Conservation (phyloP, 64 coral and sea anemone genomes). For the Trachythela sp. region DNA sequence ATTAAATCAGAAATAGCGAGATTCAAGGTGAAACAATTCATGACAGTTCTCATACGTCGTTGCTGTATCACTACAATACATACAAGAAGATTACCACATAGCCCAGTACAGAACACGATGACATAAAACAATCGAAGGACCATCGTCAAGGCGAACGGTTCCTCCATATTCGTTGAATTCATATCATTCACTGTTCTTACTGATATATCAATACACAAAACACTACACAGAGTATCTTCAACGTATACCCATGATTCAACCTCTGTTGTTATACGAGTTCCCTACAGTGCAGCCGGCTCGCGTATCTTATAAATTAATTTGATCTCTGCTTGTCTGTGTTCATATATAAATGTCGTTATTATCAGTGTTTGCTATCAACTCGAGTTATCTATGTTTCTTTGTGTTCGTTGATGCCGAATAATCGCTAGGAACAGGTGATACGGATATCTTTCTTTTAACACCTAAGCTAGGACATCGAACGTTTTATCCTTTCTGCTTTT, state of each 20-base stretch:
- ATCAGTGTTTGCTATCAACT: not conserved
- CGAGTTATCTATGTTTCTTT: not conserved
- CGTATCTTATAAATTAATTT: not conserved
- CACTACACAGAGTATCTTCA: not conserved
- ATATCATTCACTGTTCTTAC: not conserved
- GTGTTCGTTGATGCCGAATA: not conserved
- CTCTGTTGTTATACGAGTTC: not conserved
- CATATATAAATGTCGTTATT: not conserved
- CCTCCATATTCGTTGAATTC: slow-evolving; percentile 3
- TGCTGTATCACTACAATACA: slow-evolving; percentile 66
- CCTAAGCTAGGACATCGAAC: not conserved
- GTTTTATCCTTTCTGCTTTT: not conserved
- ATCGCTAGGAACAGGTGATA: not conserved
- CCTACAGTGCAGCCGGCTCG: not conserved
- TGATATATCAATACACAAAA: not conserved
- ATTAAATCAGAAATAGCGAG: slow-evolving; percentile 76
- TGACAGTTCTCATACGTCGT: slow-evolving; percentile 66
- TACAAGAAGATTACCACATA: slow-evolving; percentile 69
- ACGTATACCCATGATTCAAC: not conserved
- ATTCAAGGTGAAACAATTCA: slow-evolving; percentile 86
- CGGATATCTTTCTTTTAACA: not conserved
- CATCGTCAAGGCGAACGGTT: slow-evolving; percentile 62
- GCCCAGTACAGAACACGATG: slow-evolving; percentile 57
- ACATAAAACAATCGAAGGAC: slow-evolving; percentile 68
- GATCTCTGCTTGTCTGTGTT: not conserved